A percentile compares a stretch with the other conserved stretches of the same genome.
phyloP scores from a whole-genome alignment of 2,888 invertebrate species.

The Cremastobaeus sp. region DNA sequence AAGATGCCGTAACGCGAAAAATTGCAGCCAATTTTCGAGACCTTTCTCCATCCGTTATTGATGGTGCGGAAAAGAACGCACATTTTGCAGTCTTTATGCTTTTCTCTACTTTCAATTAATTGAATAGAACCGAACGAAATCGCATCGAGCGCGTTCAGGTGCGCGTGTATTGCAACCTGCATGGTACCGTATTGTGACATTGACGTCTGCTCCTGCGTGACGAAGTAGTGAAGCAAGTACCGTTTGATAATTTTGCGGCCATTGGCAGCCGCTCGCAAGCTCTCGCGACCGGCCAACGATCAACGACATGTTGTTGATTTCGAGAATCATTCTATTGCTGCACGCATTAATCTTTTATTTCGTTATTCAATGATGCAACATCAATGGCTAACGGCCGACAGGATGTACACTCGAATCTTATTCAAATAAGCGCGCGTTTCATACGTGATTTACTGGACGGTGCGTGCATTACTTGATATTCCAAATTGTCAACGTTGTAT shows the following conservation, averaged over 20 bases:
- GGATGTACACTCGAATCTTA: slow-evolving; percentile 21
- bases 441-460: slow-evolving; percentile 3
- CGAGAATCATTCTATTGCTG: slow-evolving; percentile 4
- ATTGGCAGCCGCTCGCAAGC: slow-evolving; percentile 55
- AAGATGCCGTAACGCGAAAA: too few relatives aligned
- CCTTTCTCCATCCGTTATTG: too few relatives aligned
- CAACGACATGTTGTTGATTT: slow-evolving; percentile 40
- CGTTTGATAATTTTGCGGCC: slow-evolving; percentile 72
- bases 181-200: slow-evolving; percentile 60
- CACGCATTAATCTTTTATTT: too few relatives aligned
- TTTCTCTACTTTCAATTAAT: too few relatives aligned
- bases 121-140: too few relatives aligned
- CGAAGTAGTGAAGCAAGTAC: slow-evolving; percentile 67
- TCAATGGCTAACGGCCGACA: not conserved
- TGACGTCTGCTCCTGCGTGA: slow-evolving; percentile 63
- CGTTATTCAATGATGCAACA: slow-evolving; percentile 5
- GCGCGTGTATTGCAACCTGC: slow-evolving; percentile 31
- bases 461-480: slow-evolving; percentile 12
- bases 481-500: slow-evolving; percentile 36
- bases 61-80: too few relatives aligned
- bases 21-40: too few relatives aligned
- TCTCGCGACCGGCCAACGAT: slow-evolving; percentile 45
- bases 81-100: too few relatives aligned
- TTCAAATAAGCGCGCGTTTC: slow-evolving; percentile 34
- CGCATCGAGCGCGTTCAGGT: slow-evolving; percentile 5